These are phyloP conservation scores for Poecilus cupreus DNA, from an alignment of 2,888 invertebrate species.

Conservation along the genomic window DNA sequence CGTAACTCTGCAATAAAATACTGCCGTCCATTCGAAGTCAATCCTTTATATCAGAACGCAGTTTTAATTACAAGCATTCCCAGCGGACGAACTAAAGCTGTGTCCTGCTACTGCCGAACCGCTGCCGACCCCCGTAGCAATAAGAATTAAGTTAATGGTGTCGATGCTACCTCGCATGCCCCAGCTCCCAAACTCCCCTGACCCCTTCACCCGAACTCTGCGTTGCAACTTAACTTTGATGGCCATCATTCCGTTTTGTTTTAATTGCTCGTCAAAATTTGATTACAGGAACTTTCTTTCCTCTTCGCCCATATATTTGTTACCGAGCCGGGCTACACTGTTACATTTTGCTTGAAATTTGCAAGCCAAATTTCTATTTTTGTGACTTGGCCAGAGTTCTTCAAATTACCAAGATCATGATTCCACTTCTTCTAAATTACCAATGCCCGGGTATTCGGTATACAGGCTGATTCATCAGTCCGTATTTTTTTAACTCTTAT, in stretches of 20 bases:
- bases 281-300: conserved; percentile 71
- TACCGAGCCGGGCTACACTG: too few relatives aligned
- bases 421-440: too few relatives aligned
- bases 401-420: too few relatives aligned
- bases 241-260: conserved; percentile 72
- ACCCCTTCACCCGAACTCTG: conserved; percentile 69
- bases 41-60: conserved; percentile 69
- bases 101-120: conserved; percentile 6
- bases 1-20: conserved; percentile 46
- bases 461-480: too few relatives aligned
- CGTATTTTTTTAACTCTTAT: too few relatives aligned
- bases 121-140: conserved; percentile 2
- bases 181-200: conserved; percentile 64
- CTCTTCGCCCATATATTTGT: conserved; percentile 59
- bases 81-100: conserved; percentile 67
- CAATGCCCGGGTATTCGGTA: too few relatives aligned
- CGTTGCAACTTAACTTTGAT: conserved; percentile 69
- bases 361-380: too few relatives aligned
- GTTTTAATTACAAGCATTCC: conserved; percentile 71
- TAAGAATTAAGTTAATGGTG: conserved; percentile 57
- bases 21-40: conserved; percentile 68
- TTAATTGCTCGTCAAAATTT: conserved; percentile 73
- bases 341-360: too few relatives aligned
- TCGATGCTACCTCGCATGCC: conserved; percentile 58
- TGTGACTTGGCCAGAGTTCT: too few relatives aligned